Conservation (phyloP, 2,113 vertebrate genomes). For the Eretmochelys imbricata region DNA sequence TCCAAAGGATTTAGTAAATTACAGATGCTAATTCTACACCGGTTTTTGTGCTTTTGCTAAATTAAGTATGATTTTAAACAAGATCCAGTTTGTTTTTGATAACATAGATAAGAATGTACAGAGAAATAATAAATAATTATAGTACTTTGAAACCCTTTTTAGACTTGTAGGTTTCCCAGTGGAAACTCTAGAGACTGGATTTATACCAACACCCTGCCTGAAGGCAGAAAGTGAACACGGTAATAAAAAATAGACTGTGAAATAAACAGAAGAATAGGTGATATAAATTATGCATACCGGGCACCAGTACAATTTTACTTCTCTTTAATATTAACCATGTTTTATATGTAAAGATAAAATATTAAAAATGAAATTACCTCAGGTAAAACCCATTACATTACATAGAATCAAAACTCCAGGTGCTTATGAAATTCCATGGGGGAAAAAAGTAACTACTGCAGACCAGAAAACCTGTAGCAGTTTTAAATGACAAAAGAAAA, state of each 20-base stretch:
- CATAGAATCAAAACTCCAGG: slow-evolving; percentile 35
- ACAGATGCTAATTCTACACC: not conserved
- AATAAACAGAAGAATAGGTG: slow-evolving; percentile 66
- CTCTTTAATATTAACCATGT: slow-evolving; percentile 62
- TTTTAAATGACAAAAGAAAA: slow-evolving; percentile 48
- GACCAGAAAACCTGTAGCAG: slow-evolving; percentile 16
- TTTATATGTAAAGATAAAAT: slow-evolving; percentile 67
- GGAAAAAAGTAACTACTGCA: not conserved
- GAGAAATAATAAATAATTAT: slow-evolving; percentile 58
- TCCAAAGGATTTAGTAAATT: slow-evolving; percentile 2
- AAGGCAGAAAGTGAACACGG: slow-evolving; percentile 61
- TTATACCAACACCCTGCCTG: slow-evolving; percentile 44
- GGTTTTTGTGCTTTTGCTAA: slow-evolving; percentile 26
- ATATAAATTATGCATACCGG: slow-evolving; percentile 50
- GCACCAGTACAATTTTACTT: slow-evolving; percentile 54
- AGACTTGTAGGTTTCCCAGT: slow-evolving; percentile 33
- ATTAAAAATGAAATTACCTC: slow-evolving; percentile 67
- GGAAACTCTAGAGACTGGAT: slow-evolving; percentile 52
- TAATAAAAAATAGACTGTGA: slow-evolving; percentile 58
- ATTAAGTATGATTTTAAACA: slow-evolving; percentile 25
- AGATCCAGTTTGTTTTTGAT: slow-evolving; percentile 53
- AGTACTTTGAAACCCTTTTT: slow-evolving; percentile 58
- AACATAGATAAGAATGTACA: slow-evolving; percentile 49
- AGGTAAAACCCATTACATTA: slow-evolving; percentile 53
- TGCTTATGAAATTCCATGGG: slow-evolving; percentile 58